Base-by-base conservation (phyloP, 2,113 vertebrate species). In the Scomber scombrus region DNA sequence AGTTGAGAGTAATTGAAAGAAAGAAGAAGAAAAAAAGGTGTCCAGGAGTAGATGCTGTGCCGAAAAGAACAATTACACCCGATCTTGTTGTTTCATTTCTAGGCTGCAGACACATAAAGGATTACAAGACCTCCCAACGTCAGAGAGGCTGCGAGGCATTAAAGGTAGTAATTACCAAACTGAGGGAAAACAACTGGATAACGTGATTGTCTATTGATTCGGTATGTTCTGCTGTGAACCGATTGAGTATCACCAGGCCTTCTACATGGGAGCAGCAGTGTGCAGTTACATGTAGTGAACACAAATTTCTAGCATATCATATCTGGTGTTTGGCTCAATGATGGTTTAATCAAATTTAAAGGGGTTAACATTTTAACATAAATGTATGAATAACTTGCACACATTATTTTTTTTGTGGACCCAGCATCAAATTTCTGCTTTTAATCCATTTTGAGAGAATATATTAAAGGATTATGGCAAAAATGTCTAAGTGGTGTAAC, bases 181-280 rank as follows among this genome's bases (percentile, higher is more conserved):
- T n/a, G 78, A 78, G 80, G 45, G 46, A 31, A 78, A 91, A 90
- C 88, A 76, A 86, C 55, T 54, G 43, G 78, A 82, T 82, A 83
- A 85, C 72, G 75, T 88, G 86, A 92, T 91, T 90, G 91, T 79
- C 52, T 92, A 90, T 92, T 78, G 88, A 92, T 92, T 31, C 57
- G 50, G 64, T 71, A 78, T 65, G 82, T 82, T 87, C 61, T 83
- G 82, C 80, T 56, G 61, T 68, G 67, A 69, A 63, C 15, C 58
- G 78, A 78, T 86, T 75, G 47, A 71, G 23, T 56, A 50, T 66
- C 0, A 73, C 72, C 66, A 0, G 45, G 21, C 65, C 78, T 72
- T 16, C 1, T 51, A 7, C n/a, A 31, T 0, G 31, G 55, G 64
- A 52, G n/a, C 64, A 16, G 34, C 58, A 23, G 21, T 18, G 14